Evolutionary conservation across 2,113 vertebrate species (phyloP).

Genomic region (Myotis brandtii): DNA sequence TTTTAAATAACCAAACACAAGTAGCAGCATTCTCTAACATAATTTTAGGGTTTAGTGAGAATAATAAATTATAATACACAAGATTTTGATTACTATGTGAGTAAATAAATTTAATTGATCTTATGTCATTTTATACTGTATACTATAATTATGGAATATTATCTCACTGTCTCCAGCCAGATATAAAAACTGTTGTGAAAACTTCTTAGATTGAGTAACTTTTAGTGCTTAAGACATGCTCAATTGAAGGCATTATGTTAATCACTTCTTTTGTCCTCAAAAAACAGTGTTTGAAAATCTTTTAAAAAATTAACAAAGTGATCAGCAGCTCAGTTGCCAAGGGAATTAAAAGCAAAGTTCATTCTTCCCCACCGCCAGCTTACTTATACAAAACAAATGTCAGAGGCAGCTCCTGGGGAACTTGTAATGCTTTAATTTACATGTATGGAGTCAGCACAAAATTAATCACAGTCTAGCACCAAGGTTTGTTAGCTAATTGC

Average conservation of each 20-base stretch:
- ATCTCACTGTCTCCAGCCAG: background rate
- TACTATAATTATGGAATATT: background rate
- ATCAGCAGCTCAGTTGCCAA: slow-evolving; percentile 39
- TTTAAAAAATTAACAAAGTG: slow-evolving; percentile 67
- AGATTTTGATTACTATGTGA: slow-evolving; percentile 2
- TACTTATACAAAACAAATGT: slow-evolving; percentile 79
- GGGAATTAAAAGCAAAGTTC: slow-evolving; percentile 75
- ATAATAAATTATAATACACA: background rate
- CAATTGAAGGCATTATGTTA: background rate
- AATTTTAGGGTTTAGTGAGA: background rate
- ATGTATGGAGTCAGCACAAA: slow-evolving; percentile 80
- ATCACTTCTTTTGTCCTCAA: background rate
- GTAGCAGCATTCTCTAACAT: background rate
- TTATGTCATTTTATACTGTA: background rate
- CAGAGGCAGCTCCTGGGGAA: slow-evolving; percentile 71
- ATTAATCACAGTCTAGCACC: slow-evolving; percentile 80
- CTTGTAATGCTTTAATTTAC: slow-evolving; percentile 83
- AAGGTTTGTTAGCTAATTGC: slow-evolving; percentile 71
- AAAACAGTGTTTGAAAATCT: slow-evolving; percentile 9
- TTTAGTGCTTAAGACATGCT: background rate
- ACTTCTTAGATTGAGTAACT: background rate
- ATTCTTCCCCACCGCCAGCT: slow-evolving; percentile 22
- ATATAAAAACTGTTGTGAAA: slow-evolving; percentile 30
- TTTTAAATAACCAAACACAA: background rate
- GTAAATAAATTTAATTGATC: background rate